Conservation (phyloP, 2,113 vertebrate genomes). For the Danio rerio region DNA sequence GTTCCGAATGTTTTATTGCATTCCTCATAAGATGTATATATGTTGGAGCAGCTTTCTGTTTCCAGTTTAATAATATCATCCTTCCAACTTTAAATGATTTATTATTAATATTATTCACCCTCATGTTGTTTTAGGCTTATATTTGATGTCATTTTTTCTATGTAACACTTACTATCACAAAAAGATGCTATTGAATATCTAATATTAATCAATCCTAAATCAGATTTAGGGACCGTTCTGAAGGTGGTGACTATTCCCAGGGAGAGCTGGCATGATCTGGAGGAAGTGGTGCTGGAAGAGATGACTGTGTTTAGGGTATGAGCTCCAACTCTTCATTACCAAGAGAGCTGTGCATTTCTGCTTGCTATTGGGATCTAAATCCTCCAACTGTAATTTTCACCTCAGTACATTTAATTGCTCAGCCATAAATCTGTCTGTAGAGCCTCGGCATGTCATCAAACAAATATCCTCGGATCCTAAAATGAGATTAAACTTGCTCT, state of each 20-base stretch:
- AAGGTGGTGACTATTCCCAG: slow-evolving; percentile 98
- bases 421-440: slow-evolving; percentile 29
- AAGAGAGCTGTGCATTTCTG: slow-evolving; percentile 8
- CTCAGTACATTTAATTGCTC: slow-evolving; percentile 26
- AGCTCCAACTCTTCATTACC: slow-evolving; percentile 50
- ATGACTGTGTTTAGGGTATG: slow-evolving; percentile 94
- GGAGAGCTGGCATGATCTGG: slow-evolving; percentile 97
- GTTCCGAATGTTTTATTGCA: too few relatives aligned
- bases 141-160: too few relatives aligned
- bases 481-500: slow-evolving; percentile 25
- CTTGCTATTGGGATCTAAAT: slow-evolving; percentile 15
- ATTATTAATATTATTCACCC: background rate
- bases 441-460: slow-evolving; percentile 13
- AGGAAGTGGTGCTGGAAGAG: slow-evolving; percentile 97
- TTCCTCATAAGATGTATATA: too few relatives aligned
- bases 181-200: background rate
- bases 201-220: background rate
- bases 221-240: slow-evolving; percentile 93
- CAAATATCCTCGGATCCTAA: slow-evolving; percentile 16
- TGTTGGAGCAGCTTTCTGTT: too few relatives aligned
- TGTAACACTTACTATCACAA: background rate
- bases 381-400: slow-evolving; percentile 38
- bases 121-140: background rate
- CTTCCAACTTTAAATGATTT: background rate
- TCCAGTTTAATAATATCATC: too few relatives aligned